A percentile compares a stretch with the other conserved stretches of the same genome.
These are phyloP conservation scores for Magallana nippona DNA, from an alignment of 2,888 invertebrate species.

Conservation along the genomic window DNA sequence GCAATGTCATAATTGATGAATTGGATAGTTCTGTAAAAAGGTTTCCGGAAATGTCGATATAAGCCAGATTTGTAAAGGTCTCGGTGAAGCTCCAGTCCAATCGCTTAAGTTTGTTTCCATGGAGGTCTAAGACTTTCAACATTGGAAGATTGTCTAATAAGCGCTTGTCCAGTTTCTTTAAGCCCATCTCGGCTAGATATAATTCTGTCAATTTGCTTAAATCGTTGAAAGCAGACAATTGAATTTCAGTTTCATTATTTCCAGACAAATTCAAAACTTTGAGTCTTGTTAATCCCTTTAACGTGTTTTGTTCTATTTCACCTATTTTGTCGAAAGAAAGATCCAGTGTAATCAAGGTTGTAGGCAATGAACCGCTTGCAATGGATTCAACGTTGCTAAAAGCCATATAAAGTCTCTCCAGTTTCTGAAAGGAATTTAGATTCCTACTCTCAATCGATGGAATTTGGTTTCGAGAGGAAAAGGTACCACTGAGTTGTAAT, in stretches of 20 bases:
- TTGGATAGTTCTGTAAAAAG: conserved; percentile 12
- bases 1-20: background rate
- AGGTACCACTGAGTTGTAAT: background rate
- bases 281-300: conserved; percentile 30
- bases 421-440: background rate
- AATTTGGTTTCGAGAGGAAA: background rate
- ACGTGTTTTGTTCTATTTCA: background rate
- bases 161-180: conserved; percentile 13
- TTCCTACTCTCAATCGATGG: background rate
- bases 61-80: background rate
- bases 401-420: conserved; percentile 1
- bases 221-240: background rate
- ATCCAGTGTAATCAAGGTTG: conserved; percentile 21
- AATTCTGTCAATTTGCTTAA: conserved; percentile 37
- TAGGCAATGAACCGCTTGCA: background rate
- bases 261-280: conserved; percentile 44
- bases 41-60: conserved; percentile 25
- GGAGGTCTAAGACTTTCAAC: conserved; percentile 40
- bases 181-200: conserved; percentile 40
- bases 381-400: background rate
- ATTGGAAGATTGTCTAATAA: conserved; percentile 19
- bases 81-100: conserved; percentile 14
- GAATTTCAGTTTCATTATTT: conserved; percentile 31
- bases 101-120: conserved; percentile 39
- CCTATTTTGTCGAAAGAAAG: conserved; percentile 38